phyloP scores from a whole-genome alignment of 2,797 vertebrate genomes.

The Enteromius paludinosus region DNA sequence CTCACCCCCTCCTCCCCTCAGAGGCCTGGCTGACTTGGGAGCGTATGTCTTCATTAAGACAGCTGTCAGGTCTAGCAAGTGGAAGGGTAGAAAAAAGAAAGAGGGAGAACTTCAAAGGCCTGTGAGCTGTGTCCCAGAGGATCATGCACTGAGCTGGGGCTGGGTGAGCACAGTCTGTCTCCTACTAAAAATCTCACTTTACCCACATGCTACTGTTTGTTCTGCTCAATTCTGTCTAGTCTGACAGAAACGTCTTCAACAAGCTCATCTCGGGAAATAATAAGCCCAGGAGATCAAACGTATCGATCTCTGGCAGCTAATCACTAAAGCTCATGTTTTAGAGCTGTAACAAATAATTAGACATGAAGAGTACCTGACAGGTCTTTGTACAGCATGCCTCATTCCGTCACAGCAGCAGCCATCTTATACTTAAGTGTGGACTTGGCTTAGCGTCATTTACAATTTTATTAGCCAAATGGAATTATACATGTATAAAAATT shows the following conservation, averaged over 20 bases:
- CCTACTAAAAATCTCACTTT: constrained; percentile 43
- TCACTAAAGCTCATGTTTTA: constrained; percentile 32
- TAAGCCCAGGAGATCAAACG: constrained; percentile 49
- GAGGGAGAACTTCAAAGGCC: constrained; percentile 59
- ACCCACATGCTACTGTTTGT: constrained; percentile 28
- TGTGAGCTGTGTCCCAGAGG: constrained; percentile 53
- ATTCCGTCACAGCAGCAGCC: constrained; percentile 1
- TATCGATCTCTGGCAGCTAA: constrained; percentile 47
- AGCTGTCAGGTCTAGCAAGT: constrained; percentile 62
- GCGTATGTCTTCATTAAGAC: constrained; percentile 65
- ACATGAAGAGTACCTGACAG: constrained; percentile 28
- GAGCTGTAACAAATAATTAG: constrained; percentile 51
- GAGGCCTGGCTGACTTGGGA: constrained; percentile 54
- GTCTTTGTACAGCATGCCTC: constrained; percentile 17
- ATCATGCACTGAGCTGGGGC: constrained; percentile 46
- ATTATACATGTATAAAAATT: too few relatives aligned
- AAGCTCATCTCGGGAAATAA: constrained; percentile 34
- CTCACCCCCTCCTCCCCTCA: constrained; percentile 41
- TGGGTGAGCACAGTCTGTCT: constrained; percentile 52
- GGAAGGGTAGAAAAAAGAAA: constrained; percentile 49
- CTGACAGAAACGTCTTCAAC: constrained; percentile 51
- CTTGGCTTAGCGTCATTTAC: background rate
- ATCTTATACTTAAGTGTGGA: background rate
- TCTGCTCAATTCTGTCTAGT: constrained; percentile 30
- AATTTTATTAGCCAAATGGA: background rate